Base-by-base conservation (phyloP, 2,888 invertebrate genomes). In the Heliconius aoede region DNA sequence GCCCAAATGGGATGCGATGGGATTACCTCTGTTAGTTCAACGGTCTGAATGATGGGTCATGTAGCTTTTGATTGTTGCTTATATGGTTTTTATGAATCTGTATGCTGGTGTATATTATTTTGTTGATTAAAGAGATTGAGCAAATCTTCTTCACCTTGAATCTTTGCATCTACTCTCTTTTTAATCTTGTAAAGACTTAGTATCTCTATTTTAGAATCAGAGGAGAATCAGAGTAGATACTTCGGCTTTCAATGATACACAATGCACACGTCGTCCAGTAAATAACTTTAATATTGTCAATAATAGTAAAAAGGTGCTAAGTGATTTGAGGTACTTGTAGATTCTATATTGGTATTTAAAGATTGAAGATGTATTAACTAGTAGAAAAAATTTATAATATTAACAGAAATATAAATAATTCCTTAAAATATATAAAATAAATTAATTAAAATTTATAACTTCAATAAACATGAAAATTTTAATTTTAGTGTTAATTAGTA, bases 1-100 rank as follows among this genome's bases (percentile, higher is more conserved):
- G 77, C 75, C 67, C 76, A 76, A 64, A 77, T 71, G 46, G 21
- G 69, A 62, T 75, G 62, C 69, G 61, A 72, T 72, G 75, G 75
- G 72, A 79, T 77, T 75, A 77, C 73, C 73, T 64, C 36, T 64
- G 58, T 60, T 72, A 26, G 71, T 60, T 60, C 58, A 58, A 58
- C 9, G 40, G 21, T 46, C 18, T 21, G 18, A 68, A 68, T 46
- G 67, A 68, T 68, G 26, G 64, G 24, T 46, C 40, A 46, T 46
- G 8, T 40, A 26, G 40, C 18, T 67, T 67, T 40, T 67, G 32
- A 18, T 40, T 40, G 18, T n/a, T 67, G 26, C 46, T n/a, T 21
- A 4, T n/a, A 32, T 8, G 28, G 9, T 32, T 64, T 32, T 64
- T 62, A 21, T 62, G 30, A 21, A 30, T 15, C 4, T 9, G 55